A percentile compares a stretch with the other conserved stretches of the same genome.
Evolutionary conservation across 2,888 invertebrate genomes (phyloP).

Genomic region (Diarsia rubi): DNA sequence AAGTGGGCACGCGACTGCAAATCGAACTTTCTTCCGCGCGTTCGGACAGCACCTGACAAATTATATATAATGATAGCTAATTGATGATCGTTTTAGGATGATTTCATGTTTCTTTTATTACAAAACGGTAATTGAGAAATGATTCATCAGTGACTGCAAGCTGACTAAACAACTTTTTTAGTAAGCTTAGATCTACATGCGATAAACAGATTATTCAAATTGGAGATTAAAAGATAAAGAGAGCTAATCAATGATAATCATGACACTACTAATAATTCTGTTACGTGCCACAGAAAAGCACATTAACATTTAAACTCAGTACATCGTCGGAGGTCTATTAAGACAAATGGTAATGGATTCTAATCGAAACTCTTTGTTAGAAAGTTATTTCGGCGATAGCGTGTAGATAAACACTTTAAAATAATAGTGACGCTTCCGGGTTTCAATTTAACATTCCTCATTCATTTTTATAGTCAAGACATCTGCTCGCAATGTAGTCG

Average conservation of each 20-base stretch:
- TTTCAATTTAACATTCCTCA: slow-evolving; percentile 71
- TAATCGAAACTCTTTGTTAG: slow-evolving; percentile 73
- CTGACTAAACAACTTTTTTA: slow-evolving; percentile 39
- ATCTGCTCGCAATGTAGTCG: slow-evolving; percentile 67
- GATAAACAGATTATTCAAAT: slow-evolving; percentile 61
- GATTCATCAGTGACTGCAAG: slow-evolving; percentile 52
- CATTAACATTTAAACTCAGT: slow-evolving; percentile 39
- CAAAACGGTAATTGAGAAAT: slow-evolving; percentile 41
- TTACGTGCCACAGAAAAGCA: slow-evolving; percentile 31
- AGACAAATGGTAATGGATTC: slow-evolving; percentile 69
- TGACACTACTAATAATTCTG: slow-evolving; percentile 38
- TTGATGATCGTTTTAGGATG: slow-evolving; percentile 75
- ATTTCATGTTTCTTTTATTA: slow-evolving; percentile 68
- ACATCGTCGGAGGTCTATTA: slow-evolving; percentile 46
- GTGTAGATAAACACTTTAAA: slow-evolving; percentile 73
- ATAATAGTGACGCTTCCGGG: slow-evolving; percentile 76
- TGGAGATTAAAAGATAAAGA: slow-evolving; percentile 55
- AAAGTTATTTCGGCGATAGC: slow-evolving; percentile 73
- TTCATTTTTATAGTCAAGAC: slow-evolving; percentile 58
- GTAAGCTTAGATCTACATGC: slow-evolving; percentile 41
- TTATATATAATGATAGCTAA: slow-evolving; percentile 84
- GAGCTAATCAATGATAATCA: slow-evolving; percentile 57
- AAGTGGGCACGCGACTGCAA: slow-evolving; percentile 76
- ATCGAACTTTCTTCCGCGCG: slow-evolving; percentile 76
- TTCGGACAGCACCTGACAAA: slow-evolving; percentile 77